These are phyloP conservation scores for Grammomys surdaster DNA, from an alignment of 2,113 vertebrate genomes.

Conservation along the genomic window DNA sequence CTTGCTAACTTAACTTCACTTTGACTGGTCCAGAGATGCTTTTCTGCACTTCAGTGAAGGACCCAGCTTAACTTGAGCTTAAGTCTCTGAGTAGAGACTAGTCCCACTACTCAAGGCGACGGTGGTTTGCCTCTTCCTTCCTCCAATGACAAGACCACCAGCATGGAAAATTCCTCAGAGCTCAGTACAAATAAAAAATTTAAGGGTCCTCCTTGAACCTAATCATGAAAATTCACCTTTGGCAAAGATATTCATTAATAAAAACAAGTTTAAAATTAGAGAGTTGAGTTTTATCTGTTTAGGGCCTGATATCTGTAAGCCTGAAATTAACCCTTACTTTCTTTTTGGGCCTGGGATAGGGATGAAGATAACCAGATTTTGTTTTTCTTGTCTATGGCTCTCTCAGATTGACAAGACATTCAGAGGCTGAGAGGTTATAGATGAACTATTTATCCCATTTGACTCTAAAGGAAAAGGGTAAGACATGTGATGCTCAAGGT, in stretches of 20 bases:
- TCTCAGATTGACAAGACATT: not conserved
- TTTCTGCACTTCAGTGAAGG: not conserved
- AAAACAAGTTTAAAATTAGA: not conserved
- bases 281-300: not conserved
- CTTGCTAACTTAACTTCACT: not conserved
- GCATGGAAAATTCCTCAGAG: not conserved
- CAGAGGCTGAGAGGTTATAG: not conserved
- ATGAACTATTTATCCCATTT: not conserved
- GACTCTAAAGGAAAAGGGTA: not conserved
- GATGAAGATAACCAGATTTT: not conserved
- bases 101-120: too few relatives aligned
- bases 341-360: not conserved
- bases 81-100: not conserved
- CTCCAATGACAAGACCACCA: not conserved
- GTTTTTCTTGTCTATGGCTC: not conserved
- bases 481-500: not conserved
- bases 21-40: not conserved
- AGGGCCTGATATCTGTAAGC: not conserved
- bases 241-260: not conserved
- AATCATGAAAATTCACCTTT: not conserved
- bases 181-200: not conserved
- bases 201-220: not conserved
- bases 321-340: not conserved
- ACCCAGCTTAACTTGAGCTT: not conserved
- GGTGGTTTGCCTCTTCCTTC: not conserved